phyloP scores from a whole-genome alignment of 1,140 invertebrate genomes.

The Hycleus cichorii region DNA sequence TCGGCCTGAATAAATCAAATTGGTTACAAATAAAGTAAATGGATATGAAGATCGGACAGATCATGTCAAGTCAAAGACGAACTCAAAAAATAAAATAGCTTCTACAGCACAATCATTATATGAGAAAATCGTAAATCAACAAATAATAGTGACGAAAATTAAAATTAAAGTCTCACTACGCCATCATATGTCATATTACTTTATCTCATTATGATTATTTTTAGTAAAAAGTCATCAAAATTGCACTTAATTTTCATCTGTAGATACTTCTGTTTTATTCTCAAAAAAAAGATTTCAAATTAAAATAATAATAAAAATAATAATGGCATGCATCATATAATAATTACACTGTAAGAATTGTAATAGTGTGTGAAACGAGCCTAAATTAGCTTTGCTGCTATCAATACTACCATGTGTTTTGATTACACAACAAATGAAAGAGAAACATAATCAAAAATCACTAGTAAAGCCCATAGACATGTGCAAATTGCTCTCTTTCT shows the following conservation, averaged over 20 bases:
- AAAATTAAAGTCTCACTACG: slow-evolving; percentile 29
- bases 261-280: slow-evolving; percentile 21
- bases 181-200: slow-evolving; percentile 34
- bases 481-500: slow-evolving; percentile 8
- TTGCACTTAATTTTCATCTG: slow-evolving; percentile 32
- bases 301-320: slow-evolving; percentile 8
- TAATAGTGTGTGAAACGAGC: slow-evolving; percentile 2
- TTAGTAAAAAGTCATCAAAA: slow-evolving; percentile 35
- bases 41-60: slow-evolving; percentile 34
- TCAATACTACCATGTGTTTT: slow-evolving; percentile 31
- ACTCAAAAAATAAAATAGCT: slow-evolving; percentile 23
- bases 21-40: slow-evolving; percentile 20
- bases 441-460: slow-evolving; percentile 1
- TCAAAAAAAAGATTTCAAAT: slow-evolving; percentile 6
- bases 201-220: background rate
- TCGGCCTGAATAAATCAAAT: slow-evolving; percentile 1
- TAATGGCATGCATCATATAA: slow-evolving; percentile 30
- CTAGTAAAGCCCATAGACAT: slow-evolving; percentile 33
- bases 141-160: background rate
- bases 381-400: slow-evolving; percentile 32
- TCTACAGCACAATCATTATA: slow-evolving; percentile 37
- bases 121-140: slow-evolving; percentile 21
- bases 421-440: background rate
- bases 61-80: slow-evolving; percentile 33
- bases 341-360: slow-evolving; percentile 28